Conservation (phyloP, 1,140 invertebrate species). For the Leptinotarsa texana region DNA sequence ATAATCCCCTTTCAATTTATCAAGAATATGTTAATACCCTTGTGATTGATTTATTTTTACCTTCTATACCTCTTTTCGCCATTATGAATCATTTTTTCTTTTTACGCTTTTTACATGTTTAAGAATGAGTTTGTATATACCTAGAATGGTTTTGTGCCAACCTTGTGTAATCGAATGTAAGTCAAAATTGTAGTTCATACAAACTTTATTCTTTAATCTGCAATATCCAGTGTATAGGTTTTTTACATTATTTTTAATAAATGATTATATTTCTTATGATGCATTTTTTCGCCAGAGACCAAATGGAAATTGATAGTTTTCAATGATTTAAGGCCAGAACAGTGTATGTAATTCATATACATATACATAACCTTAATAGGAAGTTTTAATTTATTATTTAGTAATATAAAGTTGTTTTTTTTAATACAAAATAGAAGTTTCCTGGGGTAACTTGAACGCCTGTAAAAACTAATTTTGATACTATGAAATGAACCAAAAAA, state of each 20-base stretch:
- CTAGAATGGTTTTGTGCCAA: not conserved
- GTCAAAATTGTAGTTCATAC: not conserved
- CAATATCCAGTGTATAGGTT: not conserved
- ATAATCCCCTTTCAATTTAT: no score
- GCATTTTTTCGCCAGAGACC: no score
- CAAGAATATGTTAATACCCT: not conserved
- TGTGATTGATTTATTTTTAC: not conserved
- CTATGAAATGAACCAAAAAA: no score
- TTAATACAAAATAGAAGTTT: no score
- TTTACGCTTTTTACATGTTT: not conserved
- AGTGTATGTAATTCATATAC: no score
- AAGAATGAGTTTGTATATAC: not conserved
- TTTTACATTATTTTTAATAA: constrained; percentile 7
- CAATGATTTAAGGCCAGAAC: no score
- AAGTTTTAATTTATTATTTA: no score
- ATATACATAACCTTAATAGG: no score
- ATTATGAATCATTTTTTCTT: not conserved
- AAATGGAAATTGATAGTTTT: no score
- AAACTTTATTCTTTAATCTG: not conserved
- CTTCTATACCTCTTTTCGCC: not conserved
- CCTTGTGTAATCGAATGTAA: not conserved
- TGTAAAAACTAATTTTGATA: no score
- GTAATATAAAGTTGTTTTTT: no score
- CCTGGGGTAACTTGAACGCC: no score
- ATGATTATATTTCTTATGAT: not conserved